Percentiles rank a stretch among this genome's conserved stretches.
These are phyloP conservation scores for Ciconia boyciana DNA, from an alignment of 2,113 vertebrate genomes.

Conservation along the genomic window DNA sequence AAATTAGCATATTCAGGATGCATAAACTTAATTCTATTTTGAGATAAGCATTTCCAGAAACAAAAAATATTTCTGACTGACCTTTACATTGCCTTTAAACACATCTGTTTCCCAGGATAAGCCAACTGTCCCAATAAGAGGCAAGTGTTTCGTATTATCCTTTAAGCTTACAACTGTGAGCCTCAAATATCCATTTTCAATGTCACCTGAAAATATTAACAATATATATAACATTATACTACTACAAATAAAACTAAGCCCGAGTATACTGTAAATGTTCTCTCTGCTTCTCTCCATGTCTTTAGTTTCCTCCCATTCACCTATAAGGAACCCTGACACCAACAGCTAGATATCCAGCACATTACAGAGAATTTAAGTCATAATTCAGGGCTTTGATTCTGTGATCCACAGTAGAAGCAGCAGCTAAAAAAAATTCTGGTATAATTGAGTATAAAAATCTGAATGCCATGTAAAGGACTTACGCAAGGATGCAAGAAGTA, in stretches of 20 bases:
- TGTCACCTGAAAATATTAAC: constrained; percentile 63
- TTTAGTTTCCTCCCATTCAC: background rate
- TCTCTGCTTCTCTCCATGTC: background rate
- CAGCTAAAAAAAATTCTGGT: background rate
- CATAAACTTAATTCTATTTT: background rate
- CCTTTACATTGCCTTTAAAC: constrained; percentile 73
- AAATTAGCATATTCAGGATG: background rate
- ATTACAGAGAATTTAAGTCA: background rate
- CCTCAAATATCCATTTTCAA: constrained; percentile 71
- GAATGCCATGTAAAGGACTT: background rate
- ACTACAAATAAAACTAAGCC: background rate
- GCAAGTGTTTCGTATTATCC: constrained; percentile 66
- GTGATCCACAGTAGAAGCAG: background rate
- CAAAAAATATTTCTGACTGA: constrained; percentile 27
- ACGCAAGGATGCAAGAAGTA: background rate
- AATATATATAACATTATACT: background rate
- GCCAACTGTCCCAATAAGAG: constrained; percentile 67
- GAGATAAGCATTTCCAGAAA: background rate
- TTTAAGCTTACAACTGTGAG: constrained; percentile 62
- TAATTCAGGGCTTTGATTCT: background rate
- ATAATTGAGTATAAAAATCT: background rate
- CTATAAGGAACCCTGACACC: background rate
- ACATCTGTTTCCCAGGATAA: constrained; percentile 70
- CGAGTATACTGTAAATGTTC: background rate
- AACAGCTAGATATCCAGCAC: background rate